Conservation (phyloP, 2,113 vertebrate species). For the Dinomys branickii region DNA sequence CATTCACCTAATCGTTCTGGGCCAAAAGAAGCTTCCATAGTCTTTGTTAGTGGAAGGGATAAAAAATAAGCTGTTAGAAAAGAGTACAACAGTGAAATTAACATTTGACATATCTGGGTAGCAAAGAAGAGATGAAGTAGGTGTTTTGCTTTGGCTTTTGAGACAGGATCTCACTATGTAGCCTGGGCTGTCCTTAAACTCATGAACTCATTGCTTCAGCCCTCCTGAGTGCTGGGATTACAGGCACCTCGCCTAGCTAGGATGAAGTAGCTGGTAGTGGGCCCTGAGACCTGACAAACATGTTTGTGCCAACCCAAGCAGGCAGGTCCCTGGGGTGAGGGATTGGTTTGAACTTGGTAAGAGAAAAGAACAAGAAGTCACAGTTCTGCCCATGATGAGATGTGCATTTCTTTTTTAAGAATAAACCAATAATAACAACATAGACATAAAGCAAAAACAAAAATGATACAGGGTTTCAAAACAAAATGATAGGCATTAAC, state of each 20-base stretch:
- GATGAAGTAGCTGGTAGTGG: not conserved
- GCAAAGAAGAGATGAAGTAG: not conserved
- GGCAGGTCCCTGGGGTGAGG: not conserved
- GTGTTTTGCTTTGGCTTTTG: not conserved
- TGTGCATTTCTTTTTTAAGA: not conserved
- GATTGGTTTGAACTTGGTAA: not conserved
- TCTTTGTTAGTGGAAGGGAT: not conserved
- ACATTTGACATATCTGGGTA: not conserved
- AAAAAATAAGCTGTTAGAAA: not conserved
- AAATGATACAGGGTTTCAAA: too few species aligned
- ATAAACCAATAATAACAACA: too few species aligned
- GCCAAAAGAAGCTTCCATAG: not conserved
- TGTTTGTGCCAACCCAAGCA: not conserved
- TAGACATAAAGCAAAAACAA: too few species aligned
- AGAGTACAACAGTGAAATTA: not conserved
- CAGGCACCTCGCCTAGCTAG: not conserved
- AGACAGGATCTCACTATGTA: not conserved
- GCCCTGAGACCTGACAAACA: not conserved
- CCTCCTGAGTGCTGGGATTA: not conserved
- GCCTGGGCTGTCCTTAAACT: not conserved
- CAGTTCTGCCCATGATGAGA: slow-evolving; percentile 28
- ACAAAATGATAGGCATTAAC: too few species aligned
- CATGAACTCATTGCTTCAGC: not conserved
- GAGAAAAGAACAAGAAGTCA: not conserved
- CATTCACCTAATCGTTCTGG: not conserved